Percentiles rank a stretch among this genome's conserved stretches.
Evolutionary conservation across 1,140 invertebrate species (phyloP).

Genomic region (Acromyrmex echinatior): DNA sequence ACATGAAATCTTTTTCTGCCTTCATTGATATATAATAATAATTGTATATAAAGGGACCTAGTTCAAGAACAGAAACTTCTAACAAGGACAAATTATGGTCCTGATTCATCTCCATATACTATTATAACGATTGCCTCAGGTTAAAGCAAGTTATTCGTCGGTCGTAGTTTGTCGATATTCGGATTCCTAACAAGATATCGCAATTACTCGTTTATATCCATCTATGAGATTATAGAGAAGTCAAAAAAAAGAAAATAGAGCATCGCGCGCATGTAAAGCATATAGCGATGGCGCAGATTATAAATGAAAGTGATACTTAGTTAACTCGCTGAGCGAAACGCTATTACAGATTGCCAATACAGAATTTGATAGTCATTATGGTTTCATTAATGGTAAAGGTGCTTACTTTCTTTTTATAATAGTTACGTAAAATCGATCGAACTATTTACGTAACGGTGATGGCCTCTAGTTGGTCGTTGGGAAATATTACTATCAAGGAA

Average conservation of each 20-base stretch:
- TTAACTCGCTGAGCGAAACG: conserved; percentile 28
- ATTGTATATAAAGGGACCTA: conserved; percentile 24
- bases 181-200: conserved; percentile 43
- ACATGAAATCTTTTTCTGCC: not conserved
- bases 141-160: conserved; percentile 11
- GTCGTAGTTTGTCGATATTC: not conserved
- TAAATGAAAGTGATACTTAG: conserved; percentile 47
- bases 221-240: conserved; percentile 22
- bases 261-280: conserved; percentile 13
- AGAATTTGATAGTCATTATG: conserved; percentile 44
- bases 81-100: conserved; percentile 40
- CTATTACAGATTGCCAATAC: conserved; percentile 29
- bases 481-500: conserved; percentile 57
- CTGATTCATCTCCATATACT: conserved; percentile 14
- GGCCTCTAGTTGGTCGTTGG: conserved; percentile 13
- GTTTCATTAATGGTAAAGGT: conserved; percentile 40
- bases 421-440: conserved; percentile 50
- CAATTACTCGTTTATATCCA: conserved; percentile 22
- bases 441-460: conserved; percentile 51
- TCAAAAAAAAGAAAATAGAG: not conserved
- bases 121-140: conserved; percentile 43
- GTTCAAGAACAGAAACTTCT: conserved; percentile 22
- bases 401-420: conserved; percentile 53
- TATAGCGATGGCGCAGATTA: conserved; percentile 15
- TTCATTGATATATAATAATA: conserved; percentile 25